Base-by-base conservation (phyloP, 2,797 vertebrate species). In the Australoheros facetus region DNA sequence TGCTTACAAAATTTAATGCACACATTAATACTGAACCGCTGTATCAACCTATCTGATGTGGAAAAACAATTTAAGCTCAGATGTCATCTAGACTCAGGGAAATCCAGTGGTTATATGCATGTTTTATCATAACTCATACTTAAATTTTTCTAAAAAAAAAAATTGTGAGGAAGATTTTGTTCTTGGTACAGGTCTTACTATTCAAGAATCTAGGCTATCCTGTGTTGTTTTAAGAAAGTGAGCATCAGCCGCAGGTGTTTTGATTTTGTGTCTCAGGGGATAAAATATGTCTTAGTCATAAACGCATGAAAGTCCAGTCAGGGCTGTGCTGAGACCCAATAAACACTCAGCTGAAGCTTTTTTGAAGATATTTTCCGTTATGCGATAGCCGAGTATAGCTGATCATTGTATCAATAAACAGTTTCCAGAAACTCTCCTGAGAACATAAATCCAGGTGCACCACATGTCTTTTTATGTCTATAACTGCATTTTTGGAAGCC, bases 351-450 rank as follows among this genome's bases (percentile, higher is more conserved):
- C 16, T 51, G 32, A 78, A 70, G 10, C 26, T 62, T 79, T 53
- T 56, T 57, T 79, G 30, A 30, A 39, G 62, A 37, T 66, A 13
- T 28, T 80, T 62, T 70, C 58, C 1, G 5, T 66, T 77, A 81
- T 66, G 70, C 55, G 34, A 82, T 72, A 70, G 45, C 32, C 4
- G 37, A 75, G 19, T 48, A 42, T 37, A 69, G 55, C 23, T 59
- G 58, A 55, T 54, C 59, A 32, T 74, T 59, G 21, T 59, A 23
- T 78, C 19, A 45, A 53, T 32, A 69, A 69, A 51, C 45, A 55
- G 4, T 86, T 90, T 83, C 82, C 84, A 85, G 66, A 79, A 26
- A 60, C 66, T 58, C 48, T 71, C n/a, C 23, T 28, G 55, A 75
- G 26, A 83, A 54, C 14, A 7, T 42, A 9, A 78, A 58, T 72